Evolutionary conservation across 2,888 invertebrate genomes (phyloP).

Genomic region (Dermolepida albohirtum): DNA sequence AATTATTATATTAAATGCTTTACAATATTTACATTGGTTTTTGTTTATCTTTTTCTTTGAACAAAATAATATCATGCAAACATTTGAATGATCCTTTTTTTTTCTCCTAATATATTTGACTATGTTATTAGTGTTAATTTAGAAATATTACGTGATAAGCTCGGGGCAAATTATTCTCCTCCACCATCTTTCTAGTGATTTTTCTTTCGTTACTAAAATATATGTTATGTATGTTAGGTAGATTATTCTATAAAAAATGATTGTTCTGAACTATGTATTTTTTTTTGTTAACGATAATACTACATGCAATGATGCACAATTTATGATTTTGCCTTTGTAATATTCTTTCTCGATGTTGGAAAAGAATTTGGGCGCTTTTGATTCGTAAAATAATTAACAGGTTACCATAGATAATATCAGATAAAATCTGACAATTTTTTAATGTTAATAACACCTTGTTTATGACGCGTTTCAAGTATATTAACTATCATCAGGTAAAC

Average conservation of each 20-base stretch:
- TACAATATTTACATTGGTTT: conserved; percentile 47
- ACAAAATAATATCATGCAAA: no score
- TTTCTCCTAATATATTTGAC: not conserved
- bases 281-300: conserved; percentile 13
- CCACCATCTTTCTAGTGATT: conserved; percentile 33
- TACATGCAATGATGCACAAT: conserved; percentile 15
- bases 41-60: no score
- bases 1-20: conserved; percentile 34
- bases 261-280: conserved; percentile 41
- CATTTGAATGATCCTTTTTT: no score
- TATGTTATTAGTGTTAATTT: conserved; percentile 16
- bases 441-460: no score
- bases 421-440: no score
- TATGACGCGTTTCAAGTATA: no score
- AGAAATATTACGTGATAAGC: conserved; percentile 20
- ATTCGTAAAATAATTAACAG: no score
- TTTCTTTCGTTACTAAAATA: conserved; percentile 40
- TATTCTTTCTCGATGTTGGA: conserved; percentile 10
- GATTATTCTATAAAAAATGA: conserved; percentile 43
- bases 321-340: conserved; percentile 18
- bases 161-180: conserved; percentile 17
- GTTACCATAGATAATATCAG: no score
- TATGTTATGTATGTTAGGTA: conserved; percentile 24
- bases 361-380: conserved; percentile 7
- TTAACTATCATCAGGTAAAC: no score